phyloP scores from a whole-genome alignment of 2,113 vertebrate species.

The Ictalurus punctatus region DNA sequence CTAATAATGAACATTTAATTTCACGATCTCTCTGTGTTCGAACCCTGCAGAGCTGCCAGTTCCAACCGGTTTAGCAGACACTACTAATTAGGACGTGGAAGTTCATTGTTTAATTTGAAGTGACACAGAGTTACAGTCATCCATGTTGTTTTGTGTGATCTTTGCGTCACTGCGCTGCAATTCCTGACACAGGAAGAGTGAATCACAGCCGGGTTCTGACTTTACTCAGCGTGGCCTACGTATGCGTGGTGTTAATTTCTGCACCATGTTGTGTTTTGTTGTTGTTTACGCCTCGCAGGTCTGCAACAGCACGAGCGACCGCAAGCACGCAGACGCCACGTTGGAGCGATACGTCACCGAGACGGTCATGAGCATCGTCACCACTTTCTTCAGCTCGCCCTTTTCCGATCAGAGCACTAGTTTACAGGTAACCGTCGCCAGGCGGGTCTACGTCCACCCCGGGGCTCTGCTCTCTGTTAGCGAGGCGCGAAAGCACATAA shows the following conservation, averaged over 20 bases:
- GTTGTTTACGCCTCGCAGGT: constrained; percentile 71
- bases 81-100: background rate
- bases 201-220: constrained; percentile 43
- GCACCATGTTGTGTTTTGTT: background rate
- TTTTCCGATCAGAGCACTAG: constrained; percentile 99
- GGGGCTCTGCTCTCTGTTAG: background rate
- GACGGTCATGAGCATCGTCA: constrained; percentile 97
- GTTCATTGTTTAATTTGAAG: background rate
- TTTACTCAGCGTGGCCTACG: constrained; percentile 10
- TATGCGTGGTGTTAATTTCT: background rate
- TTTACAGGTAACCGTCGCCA: constrained; percentile 84
- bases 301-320: constrained; percentile 95
- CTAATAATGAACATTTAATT: background rate
- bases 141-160: background rate
- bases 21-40: background rate
- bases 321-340: constrained; percentile 89
- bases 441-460: background rate
- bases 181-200: constrained; percentile 49
- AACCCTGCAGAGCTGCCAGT: background rate
- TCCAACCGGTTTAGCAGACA: background rate
- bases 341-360: constrained; percentile 96
- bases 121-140: background rate
- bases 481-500: background rate
- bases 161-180: background rate
- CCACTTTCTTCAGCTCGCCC: constrained; percentile 98